Evolutionary conservation across 2,797 vertebrate genomes (phyloP).

Genomic region (Melanotaenia trifasciata): DNA sequence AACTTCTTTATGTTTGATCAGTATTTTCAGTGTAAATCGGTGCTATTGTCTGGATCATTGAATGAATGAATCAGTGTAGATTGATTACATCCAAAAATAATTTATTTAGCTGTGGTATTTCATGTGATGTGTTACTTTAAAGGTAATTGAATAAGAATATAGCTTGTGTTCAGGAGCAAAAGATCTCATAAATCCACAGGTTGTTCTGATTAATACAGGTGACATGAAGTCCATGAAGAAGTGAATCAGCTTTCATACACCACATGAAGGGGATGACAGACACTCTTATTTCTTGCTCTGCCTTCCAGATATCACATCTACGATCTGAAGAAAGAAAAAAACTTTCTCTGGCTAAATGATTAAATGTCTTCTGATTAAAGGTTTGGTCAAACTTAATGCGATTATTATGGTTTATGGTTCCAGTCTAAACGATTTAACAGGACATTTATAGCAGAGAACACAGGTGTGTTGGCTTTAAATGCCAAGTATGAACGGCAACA

Average conservation of each 20-base stretch:
- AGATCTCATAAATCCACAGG: neutral
- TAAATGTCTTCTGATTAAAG: neutral
- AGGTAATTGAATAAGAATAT: neutral
- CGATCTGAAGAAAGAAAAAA: neutral
- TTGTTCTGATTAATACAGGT: neutral
- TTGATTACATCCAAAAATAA: too few species aligned
- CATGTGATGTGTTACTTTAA: neutral
- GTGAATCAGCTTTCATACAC: neutral
- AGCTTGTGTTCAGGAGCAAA: neutral
- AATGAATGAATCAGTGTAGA: too few species aligned
- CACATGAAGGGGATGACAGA: constrained; percentile 24
- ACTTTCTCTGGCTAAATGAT: neutral
- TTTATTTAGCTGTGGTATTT: neutral
- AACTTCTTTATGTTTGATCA: too few species aligned
- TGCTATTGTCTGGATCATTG: too few species aligned
- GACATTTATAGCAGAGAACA: neutral
- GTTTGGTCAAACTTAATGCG: neutral
- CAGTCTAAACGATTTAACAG: neutral
- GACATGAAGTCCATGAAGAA: neutral
- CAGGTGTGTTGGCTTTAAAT: neutral
- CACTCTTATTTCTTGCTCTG: constrained; percentile 19
- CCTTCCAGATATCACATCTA: constrained; percentile 3
- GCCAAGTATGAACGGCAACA: neutral
- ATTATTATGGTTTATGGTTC: neutral
- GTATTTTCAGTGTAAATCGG: too few species aligned